Base-by-base conservation (phyloP, 2,113 vertebrate species). In the Pyxicephalus adspersus region DNA sequence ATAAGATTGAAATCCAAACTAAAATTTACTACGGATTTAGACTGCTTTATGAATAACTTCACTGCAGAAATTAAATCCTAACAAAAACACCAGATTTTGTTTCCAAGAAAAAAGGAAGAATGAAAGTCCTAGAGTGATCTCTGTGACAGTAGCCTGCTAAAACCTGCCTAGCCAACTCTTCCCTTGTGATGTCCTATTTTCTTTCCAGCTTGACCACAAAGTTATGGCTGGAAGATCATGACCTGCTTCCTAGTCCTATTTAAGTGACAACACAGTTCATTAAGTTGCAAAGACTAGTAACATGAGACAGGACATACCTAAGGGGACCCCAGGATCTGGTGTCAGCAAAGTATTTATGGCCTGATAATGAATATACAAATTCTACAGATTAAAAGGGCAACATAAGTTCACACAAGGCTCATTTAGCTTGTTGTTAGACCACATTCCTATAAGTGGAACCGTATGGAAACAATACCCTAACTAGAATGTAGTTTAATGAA, bases 341-440 rank as follows among this genome's bases (percentile, higher is more conserved):
- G 70, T 83, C 71, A 28, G 18, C 26, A 38, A 55, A 50, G 76
- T 77, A 72, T 84, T 83, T 84, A 76, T 80, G 63, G 65, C 23
- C 63, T 74, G 60, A 51, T 74, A 28, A 57, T 66, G 19, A 65
- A 25, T 57, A 38, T 65, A 51, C 61, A 45, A 29, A 54, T 76
- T 80, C 38, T 67, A 17, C 45, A 23, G n/a, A n/a, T 17, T 25
- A 20, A 23, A 26, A 23, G 25, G 2, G n/a, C 23, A 8, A 55
- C 76, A 67, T 7, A 54, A 16, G 45, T 55, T 18, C 25, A 54
- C 29, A 29, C 5, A 73, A 54, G 13, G n/a, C 70, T 20, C 70
- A 61, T 61, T 61, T 22, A 61, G 20, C 8, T n/a, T 58, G 4
- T 23, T 22, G 22, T 26, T 25, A 61, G 58, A 61, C 23, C 25